Percentiles rank a stretch among this genome's conserved stretches.
These are phyloP conservation scores for Ectropis crepuscularia DNA, from an alignment of 2,888 invertebrate genomes.

Conservation along the genomic window DNA sequence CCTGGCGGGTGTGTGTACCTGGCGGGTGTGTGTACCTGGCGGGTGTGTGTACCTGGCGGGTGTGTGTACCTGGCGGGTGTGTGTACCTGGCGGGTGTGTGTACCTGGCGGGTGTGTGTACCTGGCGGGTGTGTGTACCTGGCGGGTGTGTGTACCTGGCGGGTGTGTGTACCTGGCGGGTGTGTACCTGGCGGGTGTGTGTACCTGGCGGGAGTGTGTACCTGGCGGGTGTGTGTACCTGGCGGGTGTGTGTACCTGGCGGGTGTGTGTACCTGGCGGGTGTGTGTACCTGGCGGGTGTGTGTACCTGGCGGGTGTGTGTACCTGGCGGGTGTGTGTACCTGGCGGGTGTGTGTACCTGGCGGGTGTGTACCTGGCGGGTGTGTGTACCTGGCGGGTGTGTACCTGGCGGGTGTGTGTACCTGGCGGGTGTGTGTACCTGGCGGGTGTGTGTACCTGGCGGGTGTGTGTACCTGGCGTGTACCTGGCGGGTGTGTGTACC, in stretches of 20 bases:
- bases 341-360: background rate
- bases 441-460: background rate
- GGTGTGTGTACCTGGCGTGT: too few relatives aligned
- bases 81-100: constrained; percentile 38
- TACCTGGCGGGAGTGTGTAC: too few relatives aligned
- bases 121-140: background rate
- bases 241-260: constrained; percentile 22
- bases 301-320: constrained; percentile 39
- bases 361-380: constrained; percentile 40
- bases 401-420: too few relatives aligned
- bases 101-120: background rate
- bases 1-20: constrained; percentile 3
- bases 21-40: background rate
- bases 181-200: constrained; percentile 38
- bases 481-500: constrained; percentile 35
- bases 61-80: background rate
- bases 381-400: background rate
- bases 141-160: too few relatives aligned
- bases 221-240: constrained; percentile 1
- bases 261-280: too few relatives aligned
- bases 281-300: background rate
- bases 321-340: constrained; percentile 1
- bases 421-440: constrained; percentile 41
- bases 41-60: too few relatives aligned
- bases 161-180: background rate